Evolutionary conservation across 92 coral and sea anemone genomes (phyloP).

Genomic region (Siderastrea siderea): DNA sequence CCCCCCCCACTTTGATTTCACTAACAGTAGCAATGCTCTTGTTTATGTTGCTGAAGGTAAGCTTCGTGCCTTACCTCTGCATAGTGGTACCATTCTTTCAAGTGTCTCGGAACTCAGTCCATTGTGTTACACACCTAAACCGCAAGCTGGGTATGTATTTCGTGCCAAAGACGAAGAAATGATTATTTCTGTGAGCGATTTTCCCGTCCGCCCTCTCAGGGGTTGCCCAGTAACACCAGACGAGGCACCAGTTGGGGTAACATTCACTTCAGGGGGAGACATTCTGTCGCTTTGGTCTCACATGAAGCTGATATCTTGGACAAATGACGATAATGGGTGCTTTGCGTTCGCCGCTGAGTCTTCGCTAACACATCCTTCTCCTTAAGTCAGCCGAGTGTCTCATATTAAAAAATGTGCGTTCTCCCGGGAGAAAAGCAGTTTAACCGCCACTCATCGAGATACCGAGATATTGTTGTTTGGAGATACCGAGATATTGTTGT

Average conservation of each 20-base stretch:
- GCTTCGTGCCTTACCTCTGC: neutral
- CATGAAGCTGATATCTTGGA: neutral
- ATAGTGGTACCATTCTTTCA: conserved; percentile 1
- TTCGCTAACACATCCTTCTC: neutral
- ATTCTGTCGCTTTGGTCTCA: neutral
- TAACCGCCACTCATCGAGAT: neutral
- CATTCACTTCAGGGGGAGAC: neutral
- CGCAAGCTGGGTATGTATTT: neutral
- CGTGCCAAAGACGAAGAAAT: neutral
- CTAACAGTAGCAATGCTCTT: neutral
- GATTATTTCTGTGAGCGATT: neutral
- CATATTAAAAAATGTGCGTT: neutral
- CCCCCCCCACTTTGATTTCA: conserved; percentile 16
- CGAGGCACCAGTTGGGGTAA: neutral
- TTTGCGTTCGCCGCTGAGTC: neutral
- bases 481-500: neutral
- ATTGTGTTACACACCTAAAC: neutral
- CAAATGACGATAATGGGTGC: neutral
- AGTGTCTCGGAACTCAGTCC: neutral
- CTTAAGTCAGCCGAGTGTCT: neutral
- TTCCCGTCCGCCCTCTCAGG: neutral
- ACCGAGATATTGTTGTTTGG: neutral
- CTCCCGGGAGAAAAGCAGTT: neutral
- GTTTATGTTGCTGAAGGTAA: neutral
- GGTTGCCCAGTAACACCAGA: too few species aligned